These are phyloP conservation scores for Patella pellucida DNA, from an alignment of 2,888 invertebrate genomes.

Conservation along the genomic window DNA sequence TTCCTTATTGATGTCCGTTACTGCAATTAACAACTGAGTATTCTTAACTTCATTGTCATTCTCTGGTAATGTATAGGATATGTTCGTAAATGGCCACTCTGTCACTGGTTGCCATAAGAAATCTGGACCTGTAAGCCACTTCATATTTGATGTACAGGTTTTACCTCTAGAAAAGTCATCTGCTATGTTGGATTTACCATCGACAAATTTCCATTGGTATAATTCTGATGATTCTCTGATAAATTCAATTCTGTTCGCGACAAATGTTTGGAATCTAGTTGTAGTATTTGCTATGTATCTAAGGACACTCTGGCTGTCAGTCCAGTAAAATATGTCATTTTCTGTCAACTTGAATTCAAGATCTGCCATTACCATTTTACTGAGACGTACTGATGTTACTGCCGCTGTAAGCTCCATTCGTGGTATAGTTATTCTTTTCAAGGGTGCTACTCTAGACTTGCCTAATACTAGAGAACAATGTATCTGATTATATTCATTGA, in stretches of 20 bases:
- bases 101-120: slow-evolving; percentile 9
- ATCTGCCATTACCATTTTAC: background rate
- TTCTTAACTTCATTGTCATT: slow-evolving; percentile 17
- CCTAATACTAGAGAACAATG: slow-evolving; percentile 13
- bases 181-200: slow-evolving; percentile 10
- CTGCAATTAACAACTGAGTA: too few relatives aligned
- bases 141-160: background rate
- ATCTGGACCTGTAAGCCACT: slow-evolving; percentile 4
- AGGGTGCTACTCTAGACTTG: slow-evolving; percentile 19
- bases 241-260: slow-evolving; percentile 8
- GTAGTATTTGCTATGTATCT: background rate
- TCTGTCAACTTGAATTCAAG: background rate
- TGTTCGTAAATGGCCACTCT: slow-evolving; percentile 6
- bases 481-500: background rate
- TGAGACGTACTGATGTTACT: background rate
- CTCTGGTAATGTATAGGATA: too few relatives aligned
- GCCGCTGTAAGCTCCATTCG: slow-evolving; percentile 18
- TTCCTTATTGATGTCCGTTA: background rate
- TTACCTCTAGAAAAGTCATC: slow-evolving; percentile 18
- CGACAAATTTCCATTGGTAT: too few relatives aligned
- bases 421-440: slow-evolving; percentile 15
- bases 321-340: background rate
- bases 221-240: slow-evolving; percentile 13
- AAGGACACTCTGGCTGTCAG: background rate
- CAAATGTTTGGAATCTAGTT: slow-evolving; percentile 2